phyloP scores from a whole-genome alignment of 2,113 vertebrate species.

The Galbula dea region DNA sequence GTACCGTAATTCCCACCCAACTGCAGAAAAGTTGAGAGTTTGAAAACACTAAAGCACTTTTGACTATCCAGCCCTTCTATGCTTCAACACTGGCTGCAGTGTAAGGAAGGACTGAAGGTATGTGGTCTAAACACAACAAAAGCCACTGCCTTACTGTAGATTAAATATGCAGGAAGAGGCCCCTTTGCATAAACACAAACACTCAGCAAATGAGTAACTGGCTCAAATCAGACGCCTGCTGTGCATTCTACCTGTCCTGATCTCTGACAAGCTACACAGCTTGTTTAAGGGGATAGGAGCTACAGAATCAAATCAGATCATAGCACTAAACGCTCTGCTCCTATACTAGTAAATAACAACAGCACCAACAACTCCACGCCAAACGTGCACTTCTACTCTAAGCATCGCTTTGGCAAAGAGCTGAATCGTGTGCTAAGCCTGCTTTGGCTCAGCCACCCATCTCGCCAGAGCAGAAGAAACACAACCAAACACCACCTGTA shows the following conservation, averaged over 20 bases:
- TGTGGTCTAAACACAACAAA: constrained; percentile 98
- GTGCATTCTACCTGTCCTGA: constrained; percentile 88
- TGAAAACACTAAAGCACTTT: constrained; percentile 64
- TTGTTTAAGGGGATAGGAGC: constrained; percentile 65
- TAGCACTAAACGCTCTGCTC: constrained; percentile 40
- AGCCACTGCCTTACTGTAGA: constrained; percentile 90
- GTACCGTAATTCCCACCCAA: constrained; percentile 69
- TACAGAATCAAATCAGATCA: constrained; percentile 27
- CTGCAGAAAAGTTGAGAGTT: constrained; percentile 76
- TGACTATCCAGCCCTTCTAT: constrained; percentile 67
- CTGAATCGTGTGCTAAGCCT: neutral
- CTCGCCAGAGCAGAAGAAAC: constrained; percentile 56
- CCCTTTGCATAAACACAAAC: constrained; percentile 99
- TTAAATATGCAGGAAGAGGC: constrained; percentile 98
- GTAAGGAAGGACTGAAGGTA: constrained; percentile 89
- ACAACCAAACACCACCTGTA: constrained; percentile 58
- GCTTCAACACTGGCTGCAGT: constrained; percentile 74
- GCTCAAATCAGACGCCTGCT: constrained; percentile 85
- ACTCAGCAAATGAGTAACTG: constrained; percentile 93
- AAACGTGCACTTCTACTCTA: constrained; percentile 57
- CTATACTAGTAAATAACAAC: constrained; percentile 66
- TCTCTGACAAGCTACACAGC: constrained; percentile 67
- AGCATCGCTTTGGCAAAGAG: constrained; percentile 40
- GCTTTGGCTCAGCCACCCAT: constrained; percentile 56
- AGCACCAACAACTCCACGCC: constrained; percentile 63